Percentiles rank a stretch among this genome's conserved stretches.
Conservation (phyloP, 2,888 invertebrate species). For the Calameuta idolon region DNA sequence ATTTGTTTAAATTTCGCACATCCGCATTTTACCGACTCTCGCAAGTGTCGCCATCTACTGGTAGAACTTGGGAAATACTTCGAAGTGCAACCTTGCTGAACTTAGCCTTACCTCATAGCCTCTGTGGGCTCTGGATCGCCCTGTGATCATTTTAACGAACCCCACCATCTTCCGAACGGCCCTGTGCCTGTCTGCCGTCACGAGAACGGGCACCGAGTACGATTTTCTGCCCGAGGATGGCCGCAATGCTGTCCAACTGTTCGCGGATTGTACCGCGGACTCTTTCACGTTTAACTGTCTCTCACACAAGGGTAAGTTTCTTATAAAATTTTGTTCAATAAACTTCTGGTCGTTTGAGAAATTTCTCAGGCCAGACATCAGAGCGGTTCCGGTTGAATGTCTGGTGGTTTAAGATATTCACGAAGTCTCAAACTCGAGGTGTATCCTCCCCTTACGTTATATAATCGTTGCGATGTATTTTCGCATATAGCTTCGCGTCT, state of each 20-base stretch:
- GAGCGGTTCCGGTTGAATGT: background rate
- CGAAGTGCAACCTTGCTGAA: background rate
- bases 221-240: slow-evolving; percentile 48
- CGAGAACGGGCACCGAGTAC: slow-evolving; percentile 22
- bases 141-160: background rate
- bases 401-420: background rate
- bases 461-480: background rate
- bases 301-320: slow-evolving; percentile 56
- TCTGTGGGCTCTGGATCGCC: background rate
- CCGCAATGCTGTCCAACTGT: slow-evolving; percentile 64
- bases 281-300: slow-evolving; percentile 54
- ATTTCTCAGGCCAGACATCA: background rate
- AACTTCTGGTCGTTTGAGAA: background rate
- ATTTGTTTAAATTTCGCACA: background rate
- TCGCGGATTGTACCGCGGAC: slow-evolving; percentile 60
- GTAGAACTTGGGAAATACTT: background rate
- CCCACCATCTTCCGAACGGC: slow-evolving; percentile 8
- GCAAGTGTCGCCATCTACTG: background rate
- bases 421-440: background rate
- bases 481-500: background rate
- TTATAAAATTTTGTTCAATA: background rate
- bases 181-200: slow-evolving; percentile 8
- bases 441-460: background rate
- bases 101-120: background rate
- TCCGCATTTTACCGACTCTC: background rate